A percentile compares a stretch with the other conserved stretches of the same genome.
Conservation (phyloP, 2,797 vertebrate genomes). For the Furcifer pardalis region DNA sequence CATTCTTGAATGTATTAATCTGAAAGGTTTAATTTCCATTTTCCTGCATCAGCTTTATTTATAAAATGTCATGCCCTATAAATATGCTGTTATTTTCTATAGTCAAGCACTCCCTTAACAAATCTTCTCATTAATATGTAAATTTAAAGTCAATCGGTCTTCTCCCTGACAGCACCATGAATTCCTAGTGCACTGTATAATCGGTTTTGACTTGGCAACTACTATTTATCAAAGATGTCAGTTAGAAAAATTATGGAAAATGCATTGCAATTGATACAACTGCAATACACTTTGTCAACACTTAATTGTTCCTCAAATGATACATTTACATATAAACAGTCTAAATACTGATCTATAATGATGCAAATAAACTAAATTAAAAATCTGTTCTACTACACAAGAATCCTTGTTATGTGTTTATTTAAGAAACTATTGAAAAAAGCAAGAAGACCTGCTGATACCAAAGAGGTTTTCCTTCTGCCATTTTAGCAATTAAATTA, state of each 20-base stretch:
- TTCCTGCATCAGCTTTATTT: constrained; percentile 99
- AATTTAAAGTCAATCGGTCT: constrained; percentile 99
- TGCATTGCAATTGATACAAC: constrained; percentile 82
- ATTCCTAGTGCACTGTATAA: constrained; percentile 95
- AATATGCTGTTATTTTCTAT: constrained; percentile 97
- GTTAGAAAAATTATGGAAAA: constrained; percentile 89
- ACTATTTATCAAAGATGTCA: constrained; percentile 90
- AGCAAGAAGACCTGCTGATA: constrained; percentile 52
- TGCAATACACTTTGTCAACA: constrained; percentile 86
- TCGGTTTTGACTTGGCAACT: constrained; percentile 95
- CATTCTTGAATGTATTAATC: constrained; percentile 97
- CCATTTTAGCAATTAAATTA: constrained; percentile 67
- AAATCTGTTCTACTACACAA: constrained; percentile 76
- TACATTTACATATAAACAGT: constrained; percentile 85
- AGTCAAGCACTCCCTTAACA: constrained; percentile 97
- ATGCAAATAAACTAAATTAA: constrained; percentile 84
- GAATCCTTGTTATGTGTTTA: constrained; percentile 75
- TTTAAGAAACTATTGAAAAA: constrained; percentile 72
- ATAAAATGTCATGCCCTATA: constrained; percentile 99
- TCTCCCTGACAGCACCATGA: constrained; percentile 90
- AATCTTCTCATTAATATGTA: constrained; percentile 99
- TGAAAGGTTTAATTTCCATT: constrained; percentile 99
- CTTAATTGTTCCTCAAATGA: constrained; percentile 88
- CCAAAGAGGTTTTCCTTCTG: constrained; percentile 50
- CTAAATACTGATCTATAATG: constrained; percentile 85